Percentiles rank a stretch among this genome's conserved stretches.
Conservation (phyloP, 2,113 vertebrate genomes). For the Furnarius figulus region DNA sequence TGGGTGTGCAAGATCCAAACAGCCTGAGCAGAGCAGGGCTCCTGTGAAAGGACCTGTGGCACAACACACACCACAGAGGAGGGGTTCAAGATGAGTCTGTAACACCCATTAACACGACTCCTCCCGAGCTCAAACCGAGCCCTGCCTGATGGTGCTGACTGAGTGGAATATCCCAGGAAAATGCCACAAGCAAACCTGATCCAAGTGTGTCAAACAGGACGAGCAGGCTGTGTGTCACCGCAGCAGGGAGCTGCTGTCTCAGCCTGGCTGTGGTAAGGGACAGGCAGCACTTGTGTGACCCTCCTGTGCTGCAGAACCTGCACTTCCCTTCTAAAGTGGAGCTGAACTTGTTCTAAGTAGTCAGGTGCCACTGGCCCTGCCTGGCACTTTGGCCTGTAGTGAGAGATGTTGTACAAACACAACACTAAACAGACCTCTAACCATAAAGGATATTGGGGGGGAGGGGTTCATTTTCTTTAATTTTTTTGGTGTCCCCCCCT, state of each 20-base stretch:
- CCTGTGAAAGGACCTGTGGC: not conserved
- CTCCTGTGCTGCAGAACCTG: not conserved
- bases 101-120: not conserved
- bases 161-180: not conserved
- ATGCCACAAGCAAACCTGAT: not conserved
- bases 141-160: not conserved
- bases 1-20: not conserved
- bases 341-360: not conserved
- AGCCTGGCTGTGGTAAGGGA: not conserved
- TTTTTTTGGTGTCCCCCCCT: not conserved
- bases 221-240: not conserved
- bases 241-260: not conserved
- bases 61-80: not conserved
- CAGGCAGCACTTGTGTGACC: not conserved
- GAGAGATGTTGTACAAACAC: not conserved
- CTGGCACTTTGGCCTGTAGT: not conserved
- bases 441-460: not conserved
- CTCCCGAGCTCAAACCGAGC: not conserved
- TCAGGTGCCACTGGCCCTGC: not conserved
- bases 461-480: not conserved
- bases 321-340: not conserved
- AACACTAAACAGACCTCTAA: not conserved
- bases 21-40: not conserved
- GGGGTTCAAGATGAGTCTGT: not conserved
- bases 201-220: not conserved